Conservation (phyloP, 92 coral and sea anemone genomes). For the Zoanthus gigantus region DNA sequence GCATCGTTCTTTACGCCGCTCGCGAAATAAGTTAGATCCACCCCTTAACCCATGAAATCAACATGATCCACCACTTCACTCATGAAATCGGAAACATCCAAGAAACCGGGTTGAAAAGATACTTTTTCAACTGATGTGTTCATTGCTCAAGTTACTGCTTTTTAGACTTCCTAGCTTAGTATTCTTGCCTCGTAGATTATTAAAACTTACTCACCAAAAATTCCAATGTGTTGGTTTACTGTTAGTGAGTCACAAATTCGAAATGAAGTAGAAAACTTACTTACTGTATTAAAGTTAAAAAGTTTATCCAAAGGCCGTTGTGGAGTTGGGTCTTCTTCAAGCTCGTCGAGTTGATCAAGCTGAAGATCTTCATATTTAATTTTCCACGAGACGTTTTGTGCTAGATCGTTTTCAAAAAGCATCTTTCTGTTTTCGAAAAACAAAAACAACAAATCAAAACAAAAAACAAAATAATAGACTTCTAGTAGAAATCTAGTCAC, state of each 20-base stretch:
- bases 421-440: conserved; percentile 58
- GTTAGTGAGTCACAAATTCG: not conserved
- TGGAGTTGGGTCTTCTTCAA: conserved; percentile 27
- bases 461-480: not conserved
- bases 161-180: too few relatives aligned
- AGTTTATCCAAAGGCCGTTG: conserved; percentile 37
- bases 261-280: not conserved
- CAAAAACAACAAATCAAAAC: not conserved
- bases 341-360: conserved; percentile 24
- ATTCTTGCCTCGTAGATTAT: too few relatives aligned
- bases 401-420: conserved; percentile 79
- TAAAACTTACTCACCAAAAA: too few relatives aligned
- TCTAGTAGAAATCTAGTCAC: too few relatives aligned
- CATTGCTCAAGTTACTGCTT: too few relatives aligned
- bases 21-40: too few relatives aligned
- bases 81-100: too few relatives aligned
- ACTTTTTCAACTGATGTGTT: too few relatives aligned
- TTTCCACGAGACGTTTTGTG: conserved; percentile 85
- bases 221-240: not conserved
- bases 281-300: conserved; percentile 34
- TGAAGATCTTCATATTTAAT: conserved; percentile 75
- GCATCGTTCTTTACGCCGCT: too few relatives aligned
- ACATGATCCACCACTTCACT: too few relatives aligned
- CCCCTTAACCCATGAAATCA: too few relatives aligned
- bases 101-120: too few relatives aligned